Base-by-base conservation (phyloP, 2,113 vertebrate genomes). In the Petrocephalus zakoni region DNA sequence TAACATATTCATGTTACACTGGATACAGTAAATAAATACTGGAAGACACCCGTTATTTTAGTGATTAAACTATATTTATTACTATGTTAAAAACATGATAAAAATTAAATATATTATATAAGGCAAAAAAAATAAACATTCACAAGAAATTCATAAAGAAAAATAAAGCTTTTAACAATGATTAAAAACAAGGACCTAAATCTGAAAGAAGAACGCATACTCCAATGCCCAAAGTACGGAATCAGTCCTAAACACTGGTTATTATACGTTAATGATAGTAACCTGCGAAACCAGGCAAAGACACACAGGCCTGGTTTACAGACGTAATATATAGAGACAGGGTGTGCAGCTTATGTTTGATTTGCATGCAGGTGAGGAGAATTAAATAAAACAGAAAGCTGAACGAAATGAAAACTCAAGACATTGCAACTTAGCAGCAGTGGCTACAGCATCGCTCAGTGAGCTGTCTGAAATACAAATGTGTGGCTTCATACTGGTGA, bases 41-140 rank as follows among this genome's bases (percentile, higher is more conserved):
- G 68, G 29, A 37, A 13, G 34, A 75, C 25, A 75, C 68, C 5
- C 15, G 0, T 34, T 75, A 75, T 37, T 75, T 75, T 37, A 75
- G 68, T 75, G 68, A 75, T 75, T 75, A 75, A 75, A 75, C n/a
- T 64, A 64, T 64, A 11, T 75, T 75, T 75, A 75, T 75, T 75
- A 29, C 68, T 75, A 75, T 37, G 25, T 75, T 75, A 75, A 75
- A 75, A 75, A 75, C 68, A 75, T 75, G 68, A 75, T 75, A 75
- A 37, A 34, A 75, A 37, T 17, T 37, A 19, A 64, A 64, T 75
- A 75, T 75, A 7, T 75, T 75, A 75, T 37, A 37, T 75, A 75
- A 37, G 68, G 68, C 68, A 34, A 29, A 75, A 75, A 75, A 4
- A 75, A 75, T 75, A 75, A 37, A 37, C 68, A 75, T 75, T 75